Evolutionary conservation across 2,113 vertebrate genomes (phyloP).

Genomic region (Vulpes ferrilata): DNA sequence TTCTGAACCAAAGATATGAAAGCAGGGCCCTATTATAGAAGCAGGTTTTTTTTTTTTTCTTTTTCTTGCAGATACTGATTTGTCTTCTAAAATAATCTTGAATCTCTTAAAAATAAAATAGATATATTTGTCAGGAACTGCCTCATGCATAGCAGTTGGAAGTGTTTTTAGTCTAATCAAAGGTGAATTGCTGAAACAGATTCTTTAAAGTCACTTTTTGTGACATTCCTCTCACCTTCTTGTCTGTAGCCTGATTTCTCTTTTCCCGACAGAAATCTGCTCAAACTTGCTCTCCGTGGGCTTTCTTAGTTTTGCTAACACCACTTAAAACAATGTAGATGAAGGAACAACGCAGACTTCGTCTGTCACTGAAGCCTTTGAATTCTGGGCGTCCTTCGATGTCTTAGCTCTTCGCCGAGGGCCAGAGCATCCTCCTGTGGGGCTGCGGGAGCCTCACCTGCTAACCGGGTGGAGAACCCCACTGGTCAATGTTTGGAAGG

Average conservation of each 20-base stretch:
- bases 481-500: not conserved
- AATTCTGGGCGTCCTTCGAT: not conserved
- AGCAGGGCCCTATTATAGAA: not conserved
- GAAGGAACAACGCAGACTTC: not conserved
- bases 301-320: not conserved
- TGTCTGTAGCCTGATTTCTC: not conserved
- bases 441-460: not conserved
- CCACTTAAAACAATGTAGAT: not conserved
- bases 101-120: slow-evolving; percentile 49
- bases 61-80: not conserved
- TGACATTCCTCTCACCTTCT: slow-evolving; percentile 15
- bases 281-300: not conserved
- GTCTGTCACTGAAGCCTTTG: not conserved
- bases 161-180: slow-evolving; percentile 44
- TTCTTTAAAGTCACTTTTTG: not conserved
- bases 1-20: not conserved
- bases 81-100: slow-evolving; percentile 26
- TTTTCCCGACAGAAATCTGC: not conserved
- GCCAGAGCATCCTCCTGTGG: not conserved
- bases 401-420: not conserved
- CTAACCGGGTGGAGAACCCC: not conserved
- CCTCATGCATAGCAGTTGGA: not conserved
- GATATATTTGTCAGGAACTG: slow-evolving; percentile 28
- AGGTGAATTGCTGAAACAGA: not conserved
- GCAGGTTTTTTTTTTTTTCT: not conserved